phyloP scores from a whole-genome alignment of 1,140 invertebrate genomes.

The Pseudachorutes palmiensis region DNA sequence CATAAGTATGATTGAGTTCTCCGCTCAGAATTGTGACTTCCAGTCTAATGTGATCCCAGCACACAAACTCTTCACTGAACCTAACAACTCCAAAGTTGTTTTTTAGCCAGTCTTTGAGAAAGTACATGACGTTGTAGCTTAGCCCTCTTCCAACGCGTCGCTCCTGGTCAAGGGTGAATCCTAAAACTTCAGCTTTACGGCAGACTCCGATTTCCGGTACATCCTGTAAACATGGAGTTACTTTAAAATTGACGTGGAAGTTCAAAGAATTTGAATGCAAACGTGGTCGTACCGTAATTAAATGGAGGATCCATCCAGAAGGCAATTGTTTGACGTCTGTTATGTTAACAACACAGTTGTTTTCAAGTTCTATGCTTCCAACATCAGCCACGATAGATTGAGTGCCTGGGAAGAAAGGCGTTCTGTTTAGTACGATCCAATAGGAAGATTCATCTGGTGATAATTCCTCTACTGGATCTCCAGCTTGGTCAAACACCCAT shows the following conservation, averaged over 20 bases:
- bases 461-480: conserved; percentile 31
- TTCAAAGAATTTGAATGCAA: background rate
- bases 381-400: conserved; percentile 18
- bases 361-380: conserved; percentile 25
- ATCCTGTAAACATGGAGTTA: conserved; percentile 16
- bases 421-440: conserved; percentile 31
- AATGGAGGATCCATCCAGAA: conserved; percentile 37
- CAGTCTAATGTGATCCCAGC: conserved; percentile 15
- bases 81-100: conserved; percentile 29
- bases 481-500: conserved; percentile 35
- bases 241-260: background rate
- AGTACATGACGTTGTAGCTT: conserved; percentile 13
- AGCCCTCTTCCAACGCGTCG: conserved; percentile 21
- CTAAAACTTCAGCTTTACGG: conserved; percentile 10
- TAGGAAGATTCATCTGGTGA: conserved; percentile 5
- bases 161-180: conserved; percentile 20
- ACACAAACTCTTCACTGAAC: conserved; percentile 23
- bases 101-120: conserved; percentile 26
- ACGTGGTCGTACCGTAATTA: conserved; percentile 16
- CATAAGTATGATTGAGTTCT: conserved; percentile 14
- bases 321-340: conserved; percentile 26
- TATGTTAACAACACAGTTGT: conserved; percentile 22
- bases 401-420: conserved; percentile 29
- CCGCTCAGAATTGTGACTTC: conserved; percentile 28
- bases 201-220: conserved; percentile 23